Evolutionary conservation across 2,797 vertebrate species (phyloP), one percentile per base, ranked within the genome.

Genomic region (Rhinella marina): DNA sequence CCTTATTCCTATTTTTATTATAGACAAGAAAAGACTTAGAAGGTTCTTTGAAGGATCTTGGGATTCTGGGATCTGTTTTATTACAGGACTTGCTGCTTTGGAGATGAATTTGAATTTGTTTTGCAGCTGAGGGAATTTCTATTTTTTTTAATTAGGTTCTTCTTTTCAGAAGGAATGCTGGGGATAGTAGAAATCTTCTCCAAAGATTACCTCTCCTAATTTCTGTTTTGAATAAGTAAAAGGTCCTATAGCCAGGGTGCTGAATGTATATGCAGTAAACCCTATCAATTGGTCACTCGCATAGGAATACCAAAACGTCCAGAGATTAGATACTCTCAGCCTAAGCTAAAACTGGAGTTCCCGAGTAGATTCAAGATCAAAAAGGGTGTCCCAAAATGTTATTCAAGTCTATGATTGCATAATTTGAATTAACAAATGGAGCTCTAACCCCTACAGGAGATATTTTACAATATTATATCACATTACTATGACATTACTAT

Each of bases 141-240:
- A 84, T 19, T 87, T 92, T 41, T 41, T 91, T 90, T 89, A 78
- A 82, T 89, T 86, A 89, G 84, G 59, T 86, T 88, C 79, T 86
- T 23, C 70, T 66, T 86, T 88, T 88, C 21, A 64, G 79, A 88
- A 70, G 19, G 32, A 85, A 64, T 29, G 6, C 52, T 78, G 29
- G 82, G 50, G 25, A 59, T 16, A 25, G 48, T 50, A 59, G 70
- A 72, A 89, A 70, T 19, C 82, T 81, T 81, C 78, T 88, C 25
- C 57, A 88, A 88, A 88, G 87, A 78, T 88, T 85, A 81, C 68
- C 57, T 85, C 59, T 80, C 77, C 81, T 75, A 82, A 88, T 84
- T 88, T 85, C 66, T 85, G 52, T 85, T 73, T 85, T 59, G 41
- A 80, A 88, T 64, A 27, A 75, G 79, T 72, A 84, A 84, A 88